Conservation (phyloP, 2,113 vertebrate species). For the Nesospiza acunhae region DNA sequence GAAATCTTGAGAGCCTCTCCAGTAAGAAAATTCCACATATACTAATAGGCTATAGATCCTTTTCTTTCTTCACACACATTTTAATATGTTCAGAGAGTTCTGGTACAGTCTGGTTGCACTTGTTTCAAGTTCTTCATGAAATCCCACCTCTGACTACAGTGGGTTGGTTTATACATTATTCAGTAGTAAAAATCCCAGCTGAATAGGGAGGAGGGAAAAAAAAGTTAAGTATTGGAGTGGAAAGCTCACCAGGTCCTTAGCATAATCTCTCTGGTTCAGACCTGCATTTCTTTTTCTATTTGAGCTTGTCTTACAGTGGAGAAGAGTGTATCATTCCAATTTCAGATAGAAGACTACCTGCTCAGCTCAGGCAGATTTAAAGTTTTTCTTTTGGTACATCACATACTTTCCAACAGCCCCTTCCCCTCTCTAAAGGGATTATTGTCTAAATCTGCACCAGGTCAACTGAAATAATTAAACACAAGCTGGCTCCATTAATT, state of each 20-base stretch:
- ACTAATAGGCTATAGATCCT: not conserved
- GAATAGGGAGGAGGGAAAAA: not conserved
- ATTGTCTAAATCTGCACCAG: conserved; percentile 65
- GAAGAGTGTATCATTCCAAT: conserved; percentile 49
- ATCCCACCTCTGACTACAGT: conserved; percentile 60
- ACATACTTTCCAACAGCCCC: conserved; percentile 30
- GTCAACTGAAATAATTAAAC: conserved; percentile 76
- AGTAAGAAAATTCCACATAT: not conserved
- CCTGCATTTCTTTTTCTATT: conserved; percentile 52
- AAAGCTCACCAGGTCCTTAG: conserved; percentile 66
- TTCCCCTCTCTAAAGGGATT: conserved; percentile 65
- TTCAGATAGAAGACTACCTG: conserved; percentile 50
- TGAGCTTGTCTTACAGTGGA: conserved; percentile 50
- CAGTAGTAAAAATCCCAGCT: conserved; percentile 59
- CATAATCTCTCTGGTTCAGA: conserved; percentile 63
- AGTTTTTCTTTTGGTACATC: conserved; percentile 55
- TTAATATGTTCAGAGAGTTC: conserved; percentile 36
- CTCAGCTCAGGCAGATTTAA: conserved; percentile 45
- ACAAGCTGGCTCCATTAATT: conserved; percentile 68
- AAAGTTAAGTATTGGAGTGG: conserved; percentile 46
- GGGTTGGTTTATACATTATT: conserved; percentile 70
- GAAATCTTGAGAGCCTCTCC: conserved; percentile 21
- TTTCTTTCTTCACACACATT: not conserved
- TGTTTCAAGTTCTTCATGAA: conserved; percentile 49
- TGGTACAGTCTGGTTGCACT: conserved; percentile 33